phyloP scores from a whole-genome alignment of 2,888 invertebrate species.

The Diaperis boleti region DNA sequence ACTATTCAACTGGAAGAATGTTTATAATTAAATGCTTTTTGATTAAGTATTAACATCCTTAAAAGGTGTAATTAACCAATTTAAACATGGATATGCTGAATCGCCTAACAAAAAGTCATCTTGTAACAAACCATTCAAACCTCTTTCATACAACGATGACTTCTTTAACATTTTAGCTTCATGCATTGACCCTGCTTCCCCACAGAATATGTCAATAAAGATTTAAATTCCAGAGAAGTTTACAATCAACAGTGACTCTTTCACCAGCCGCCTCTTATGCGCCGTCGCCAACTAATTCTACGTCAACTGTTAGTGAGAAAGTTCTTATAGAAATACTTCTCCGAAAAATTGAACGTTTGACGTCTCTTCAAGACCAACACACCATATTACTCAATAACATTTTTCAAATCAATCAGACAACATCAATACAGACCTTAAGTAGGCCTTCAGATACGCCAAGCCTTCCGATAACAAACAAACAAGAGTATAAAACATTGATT shows the following conservation, averaged over 20 bases:
- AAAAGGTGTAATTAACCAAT: conserved; percentile 11
- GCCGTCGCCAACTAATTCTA: too few relatives aligned
- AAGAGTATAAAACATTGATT: neutral
- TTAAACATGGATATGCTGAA: conserved; percentile 6
- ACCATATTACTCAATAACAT: neutral
- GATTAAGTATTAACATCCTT: conserved; percentile 5
- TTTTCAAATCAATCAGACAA: neutral
- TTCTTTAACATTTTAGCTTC: conserved; percentile 29
- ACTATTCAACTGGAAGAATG: conserved; percentile 12
- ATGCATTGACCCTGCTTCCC: conserved; percentile 33
- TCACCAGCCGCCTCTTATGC: too few relatives aligned
- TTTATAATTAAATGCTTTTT: conserved; percentile 8
- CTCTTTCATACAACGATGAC: conserved; percentile 27
- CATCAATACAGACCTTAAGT: neutral
- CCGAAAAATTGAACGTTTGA: neutral
- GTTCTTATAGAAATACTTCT: neutral
- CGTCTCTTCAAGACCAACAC: neutral
- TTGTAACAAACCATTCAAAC: conserved; percentile 29
- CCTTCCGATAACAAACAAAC: neutral
- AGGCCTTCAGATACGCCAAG: neutral
- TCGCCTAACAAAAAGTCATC: conserved; percentile 26
- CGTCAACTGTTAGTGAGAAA: too few relatives aligned
- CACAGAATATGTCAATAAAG: too few relatives aligned
- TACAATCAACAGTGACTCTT: too few relatives aligned
- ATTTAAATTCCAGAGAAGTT: too few relatives aligned